Evolutionary conservation across 2,113 vertebrate genomes (phyloP).

Genomic region (Dromas ardeola): DNA sequence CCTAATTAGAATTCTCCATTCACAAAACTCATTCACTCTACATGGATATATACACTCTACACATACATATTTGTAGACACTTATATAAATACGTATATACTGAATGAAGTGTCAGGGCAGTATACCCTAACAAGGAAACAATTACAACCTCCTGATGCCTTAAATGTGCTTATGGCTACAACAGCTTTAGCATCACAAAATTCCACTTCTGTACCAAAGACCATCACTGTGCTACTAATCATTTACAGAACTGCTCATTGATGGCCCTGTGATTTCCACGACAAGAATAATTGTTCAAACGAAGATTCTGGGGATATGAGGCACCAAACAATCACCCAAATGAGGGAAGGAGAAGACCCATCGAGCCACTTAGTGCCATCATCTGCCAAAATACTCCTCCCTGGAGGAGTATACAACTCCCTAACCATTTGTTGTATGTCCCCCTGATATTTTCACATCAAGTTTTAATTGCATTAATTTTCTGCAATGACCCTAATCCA

Average conservation of each 20-base stretch:
- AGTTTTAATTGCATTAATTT: background rate
- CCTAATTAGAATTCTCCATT: background rate
- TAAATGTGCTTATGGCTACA: background rate
- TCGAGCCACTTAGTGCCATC: background rate
- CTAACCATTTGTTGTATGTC: background rate
- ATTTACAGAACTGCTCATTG: background rate
- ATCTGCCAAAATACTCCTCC: background rate
- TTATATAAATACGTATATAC: background rate
- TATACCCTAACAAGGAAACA: background rate
- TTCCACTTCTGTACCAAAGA: background rate
- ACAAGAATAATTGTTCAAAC: background rate
- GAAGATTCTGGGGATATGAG: background rate
- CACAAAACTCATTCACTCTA: background rate
- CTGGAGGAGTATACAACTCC: background rate
- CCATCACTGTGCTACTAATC: background rate
- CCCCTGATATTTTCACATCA: background rate
- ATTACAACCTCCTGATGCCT: background rate
- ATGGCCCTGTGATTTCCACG: background rate
- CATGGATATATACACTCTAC: background rate
- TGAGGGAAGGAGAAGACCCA: background rate
- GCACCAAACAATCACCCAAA: background rate
- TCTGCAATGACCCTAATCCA: background rate
- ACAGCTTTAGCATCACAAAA: background rate
- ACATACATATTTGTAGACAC: background rate
- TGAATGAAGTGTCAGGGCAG: background rate